phyloP scores from a whole-genome alignment of 2,888 invertebrate species.

The Brenthis daphne region DNA sequence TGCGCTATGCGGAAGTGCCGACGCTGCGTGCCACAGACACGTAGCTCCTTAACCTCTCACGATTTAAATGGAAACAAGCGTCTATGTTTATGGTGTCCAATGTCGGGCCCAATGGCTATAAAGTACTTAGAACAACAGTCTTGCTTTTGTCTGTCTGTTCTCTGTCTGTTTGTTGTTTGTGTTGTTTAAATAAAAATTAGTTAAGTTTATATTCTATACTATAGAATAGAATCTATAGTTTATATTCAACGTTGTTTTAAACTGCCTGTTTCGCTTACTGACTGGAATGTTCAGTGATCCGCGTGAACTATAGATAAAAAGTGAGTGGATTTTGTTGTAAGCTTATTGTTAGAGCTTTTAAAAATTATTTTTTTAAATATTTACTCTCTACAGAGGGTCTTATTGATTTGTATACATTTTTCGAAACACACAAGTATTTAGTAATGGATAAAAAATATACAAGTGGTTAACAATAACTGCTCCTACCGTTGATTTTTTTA shows the following conservation, averaged over 20 bases:
- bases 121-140: background rate
- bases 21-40: slow-evolving; percentile 16
- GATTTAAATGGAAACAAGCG: slow-evolving; percentile 27
- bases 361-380: too few species aligned
- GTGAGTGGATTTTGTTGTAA: background rate
- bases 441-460: too few species aligned
- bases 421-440: too few species aligned
- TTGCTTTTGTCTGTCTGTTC: background rate
- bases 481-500: too few species aligned
- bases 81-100: background rate
- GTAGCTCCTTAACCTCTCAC: slow-evolving; percentile 29
- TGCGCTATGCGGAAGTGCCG: slow-evolving; percentile 27
- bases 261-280: slow-evolving; percentile 1
- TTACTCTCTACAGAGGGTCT: too few species aligned
- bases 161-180: too few species aligned
- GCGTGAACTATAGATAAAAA: background rate
- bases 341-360: background rate
- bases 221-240: too few species aligned
- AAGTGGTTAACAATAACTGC: too few species aligned
- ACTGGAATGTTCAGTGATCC: slow-evolving; percentile 15
- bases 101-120: background rate
- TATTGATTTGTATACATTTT: too few species aligned
- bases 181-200: background rate
- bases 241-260: slow-evolving; percentile 3
- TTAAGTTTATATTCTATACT: background rate